Evolutionary conservation across 2,888 invertebrate genomes (phyloP), one percentile per base, ranked within the genome.

Genomic region (Ormyrus labotus): DNA sequence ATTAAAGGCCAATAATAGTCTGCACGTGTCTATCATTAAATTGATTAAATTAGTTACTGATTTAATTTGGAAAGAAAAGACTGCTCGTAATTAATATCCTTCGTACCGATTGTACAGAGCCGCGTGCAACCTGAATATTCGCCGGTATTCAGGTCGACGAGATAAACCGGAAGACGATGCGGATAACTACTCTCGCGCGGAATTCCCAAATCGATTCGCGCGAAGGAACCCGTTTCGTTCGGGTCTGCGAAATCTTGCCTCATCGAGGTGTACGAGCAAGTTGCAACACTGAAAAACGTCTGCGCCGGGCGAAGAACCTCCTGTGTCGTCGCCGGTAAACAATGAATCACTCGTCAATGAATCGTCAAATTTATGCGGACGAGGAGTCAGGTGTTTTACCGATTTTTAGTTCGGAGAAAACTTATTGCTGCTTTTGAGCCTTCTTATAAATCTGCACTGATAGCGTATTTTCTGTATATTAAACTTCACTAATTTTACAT

Each of bases 311-410:
- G 19, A 1, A 6, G 48, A 34, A 34, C 34, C 34, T 34, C 34
- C 4, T 34, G 34, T 34, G 34, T 34, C 53, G 55, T 51, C 61
- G 47, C 63, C 55, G 64, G 51, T 53, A 70, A 76, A 64, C 61
- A 64, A 57, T 76, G 76, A 69, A 76, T 76, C 69, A 70, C 57
- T 63, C 53, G 61, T 75, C 53, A 53, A 63, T 45, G 55, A 19
- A 8, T 48, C 19, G 60, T 13, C 6, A 60, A 63, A 68, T 53
- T n/a, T 19, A 61, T 19, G 34, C 64, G 45, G 53, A n/a, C n/a
- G 19, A 34, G 34, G 34, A 34, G 34, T 34, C 34, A 34, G 34
- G 34, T 34, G 34, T 34, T 34, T 34, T 34, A 34, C 34, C 34
- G 34, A 34, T 34, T 34, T 34, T 34, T 34, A 34, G 2, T 34